A percentile compares a stretch with the other conserved stretches of the same genome.
Evolutionary conservation across 2,113 vertebrate species (phyloP).

Genomic region (Pluvianellus socialis): DNA sequence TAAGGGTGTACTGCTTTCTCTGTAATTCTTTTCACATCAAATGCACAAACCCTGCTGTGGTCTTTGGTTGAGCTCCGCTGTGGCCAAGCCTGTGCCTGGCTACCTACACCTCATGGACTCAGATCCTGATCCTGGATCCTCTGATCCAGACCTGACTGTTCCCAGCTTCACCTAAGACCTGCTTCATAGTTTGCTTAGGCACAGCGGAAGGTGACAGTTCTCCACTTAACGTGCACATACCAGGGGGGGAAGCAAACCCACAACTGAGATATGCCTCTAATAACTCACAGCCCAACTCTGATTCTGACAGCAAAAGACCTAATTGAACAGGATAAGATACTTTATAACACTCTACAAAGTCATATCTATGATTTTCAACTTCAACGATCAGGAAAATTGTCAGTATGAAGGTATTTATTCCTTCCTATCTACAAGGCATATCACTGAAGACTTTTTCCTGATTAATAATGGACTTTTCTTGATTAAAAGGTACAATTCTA

Average conservation of each 20-base stretch:
- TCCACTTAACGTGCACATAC: neutral
- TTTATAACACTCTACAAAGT: neutral
- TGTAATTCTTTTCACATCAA: neutral
- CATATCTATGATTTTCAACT: rapidly evolving
- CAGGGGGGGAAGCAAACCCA: neutral
- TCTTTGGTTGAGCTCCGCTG: neutral
- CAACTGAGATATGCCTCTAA: neutral
- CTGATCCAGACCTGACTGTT: neutral
- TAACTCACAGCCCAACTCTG: neutral
- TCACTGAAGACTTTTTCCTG: neutral
- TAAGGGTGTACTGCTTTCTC: neutral
- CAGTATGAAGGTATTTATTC: neutral
- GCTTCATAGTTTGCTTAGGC: neutral
- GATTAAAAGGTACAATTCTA: neutral
- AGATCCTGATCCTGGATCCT: no score
- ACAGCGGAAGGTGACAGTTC: neutral
- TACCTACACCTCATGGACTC: neutral
- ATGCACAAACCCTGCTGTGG: neutral
- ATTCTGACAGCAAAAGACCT: neutral
- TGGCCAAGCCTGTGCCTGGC: neutral
- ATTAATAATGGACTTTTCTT: neutral
- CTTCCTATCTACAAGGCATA: neutral
- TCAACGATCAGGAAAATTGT: neutral
- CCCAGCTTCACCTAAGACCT: neutral
- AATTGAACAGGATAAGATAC: neutral